Conservation (phyloP, 1,140 invertebrate genomes). For the Drosophila nigromelanica region DNA sequence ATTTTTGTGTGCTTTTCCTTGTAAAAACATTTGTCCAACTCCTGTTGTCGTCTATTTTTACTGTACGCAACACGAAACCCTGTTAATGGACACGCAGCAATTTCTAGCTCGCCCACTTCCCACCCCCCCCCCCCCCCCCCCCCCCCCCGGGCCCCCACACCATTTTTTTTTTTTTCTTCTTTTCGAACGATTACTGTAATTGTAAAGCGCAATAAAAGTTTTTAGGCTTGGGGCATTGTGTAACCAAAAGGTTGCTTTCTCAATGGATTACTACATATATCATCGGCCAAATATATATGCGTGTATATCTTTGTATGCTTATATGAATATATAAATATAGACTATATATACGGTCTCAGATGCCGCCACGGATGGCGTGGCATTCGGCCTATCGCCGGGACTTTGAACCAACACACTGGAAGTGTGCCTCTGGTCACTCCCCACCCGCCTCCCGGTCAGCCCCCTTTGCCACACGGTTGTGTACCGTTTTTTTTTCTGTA, state of each 20-base stretch:
- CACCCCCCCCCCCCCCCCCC: too few relatives aligned
- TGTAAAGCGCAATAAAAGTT: slow-evolving; percentile 61
- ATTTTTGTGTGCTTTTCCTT: neutral
- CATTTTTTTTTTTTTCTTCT: too few relatives aligned
- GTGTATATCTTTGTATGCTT: neutral
- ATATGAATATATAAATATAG: slow-evolving; percentile 17
- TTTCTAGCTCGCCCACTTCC: neutral
- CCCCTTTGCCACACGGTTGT: neutral
- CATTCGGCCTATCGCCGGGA: slow-evolving; percentile 21
- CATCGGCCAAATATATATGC: slow-evolving; percentile 20
- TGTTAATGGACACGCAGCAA: slow-evolving; percentile 11
- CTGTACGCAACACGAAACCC: slow-evolving; percentile 13
- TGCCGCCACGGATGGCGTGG: too few relatives aligned
- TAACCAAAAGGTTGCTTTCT: slow-evolving; percentile 27
- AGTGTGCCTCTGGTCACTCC: neutral
- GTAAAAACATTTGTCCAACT: neutral
- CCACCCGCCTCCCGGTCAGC: neutral
- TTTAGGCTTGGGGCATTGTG: slow-evolving; percentile 18
- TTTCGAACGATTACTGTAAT: slow-evolving; percentile 31
- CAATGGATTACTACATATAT: slow-evolving; percentile 47
- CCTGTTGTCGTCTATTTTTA: neutral
- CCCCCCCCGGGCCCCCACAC: too few relatives aligned
- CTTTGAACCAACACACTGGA: slow-evolving; percentile 64
- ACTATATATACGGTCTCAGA: slow-evolving; percentile 7
- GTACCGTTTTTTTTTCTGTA: neutral